Evolutionary conservation across 1,140 invertebrate species (phyloP), one percentile per base, ranked within the genome.

Genomic region (Odontomachus brunneus): DNA sequence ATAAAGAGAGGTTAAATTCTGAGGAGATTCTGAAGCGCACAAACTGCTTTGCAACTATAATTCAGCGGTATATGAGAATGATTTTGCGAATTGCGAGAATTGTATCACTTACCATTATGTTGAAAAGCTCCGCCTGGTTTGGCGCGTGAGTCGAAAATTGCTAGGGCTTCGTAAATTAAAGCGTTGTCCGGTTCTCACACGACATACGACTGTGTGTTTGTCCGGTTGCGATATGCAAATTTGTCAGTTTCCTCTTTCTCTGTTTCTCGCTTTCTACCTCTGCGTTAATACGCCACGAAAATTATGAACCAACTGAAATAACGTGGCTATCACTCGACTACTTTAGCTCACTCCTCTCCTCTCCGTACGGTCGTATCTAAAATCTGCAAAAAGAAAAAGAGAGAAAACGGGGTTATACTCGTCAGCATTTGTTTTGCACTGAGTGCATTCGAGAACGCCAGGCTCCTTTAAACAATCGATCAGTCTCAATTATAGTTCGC

Each of bases 61-160:
- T 22, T 4, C 53, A 11, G 7, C 3, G 53, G n/a, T 11, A 7
- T 19, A 7, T 11, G 53, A 2, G n/a, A 7, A 22, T 22, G 53
- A 19, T 44, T 44, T 11, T 44, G 38, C 9, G 38, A 44, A 44
- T 44, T 44, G 15, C 19, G n/a, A 3, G 44, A 14, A n/a, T n/a
- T 33, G 29, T 74, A 69, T 59, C 67, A 91, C 91, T 92, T 55
- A 92, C 91, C 91, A 92, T 92, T 75, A 63, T 91, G 90, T 86
- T 73, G 87, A 88, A 90, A 81, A 44, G 38, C 80, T 74, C 84
- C 86, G 91, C 90, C 89, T 67, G 17, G 72, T 74, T n/a, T 78
- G 90, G 89, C 89, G 74, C 72, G 60, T 24, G 71, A 49, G 24
- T 63, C 22, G 83, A 83, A 82, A 63, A 75, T 78, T 71, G 53